Percentiles rank a stretch among this genome's conserved stretches.
Evolutionary conservation across 2,888 invertebrate genomes (phyloP).

Genomic region (Lottia scabra): DNA sequence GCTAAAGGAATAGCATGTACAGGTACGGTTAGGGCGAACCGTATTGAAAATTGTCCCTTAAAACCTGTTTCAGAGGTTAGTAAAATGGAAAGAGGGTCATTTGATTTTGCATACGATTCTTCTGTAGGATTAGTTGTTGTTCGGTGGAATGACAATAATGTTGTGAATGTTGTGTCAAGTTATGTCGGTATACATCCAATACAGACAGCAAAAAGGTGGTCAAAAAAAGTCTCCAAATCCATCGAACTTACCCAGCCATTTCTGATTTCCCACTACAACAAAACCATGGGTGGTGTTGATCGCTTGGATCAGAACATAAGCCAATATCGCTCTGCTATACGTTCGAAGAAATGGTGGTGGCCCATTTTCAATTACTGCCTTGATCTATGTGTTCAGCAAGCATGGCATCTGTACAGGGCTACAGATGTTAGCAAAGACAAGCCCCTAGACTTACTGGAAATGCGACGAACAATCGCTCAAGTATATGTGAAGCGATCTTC

Average conservation of each 20-base stretch:
- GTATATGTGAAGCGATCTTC: not conserved
- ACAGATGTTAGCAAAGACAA: slow-evolving; percentile 1
- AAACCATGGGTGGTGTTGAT: slow-evolving; percentile 25
- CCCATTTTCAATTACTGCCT: slow-evolving; percentile 12
- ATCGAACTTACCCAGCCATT: slow-evolving; percentile 12
- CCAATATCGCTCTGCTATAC: slow-evolving; percentile 7
- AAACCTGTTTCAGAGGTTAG: too few relatives aligned
- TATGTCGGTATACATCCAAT: not conserved
- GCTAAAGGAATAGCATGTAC: too few relatives aligned
- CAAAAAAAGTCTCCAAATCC: slow-evolving; percentile 4
- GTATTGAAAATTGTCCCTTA: too few relatives aligned
- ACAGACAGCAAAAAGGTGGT: too few relatives aligned
- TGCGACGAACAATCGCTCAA: slow-evolving; percentile 1
- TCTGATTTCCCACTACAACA: slow-evolving; percentile 18
- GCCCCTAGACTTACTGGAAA: slow-evolving; percentile 9
- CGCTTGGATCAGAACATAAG: slow-evolving; percentile 22
- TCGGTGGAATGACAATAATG: slow-evolving; percentile 23
- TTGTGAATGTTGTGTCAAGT: slow-evolving; percentile 18
- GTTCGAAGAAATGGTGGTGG: slow-evolving; percentile 9
- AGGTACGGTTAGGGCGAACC: too few relatives aligned
- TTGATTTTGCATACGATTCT: not conserved
- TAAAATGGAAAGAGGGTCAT: too few relatives aligned
- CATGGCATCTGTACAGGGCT: not conserved
- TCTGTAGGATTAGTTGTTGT: slow-evolving; percentile 10
- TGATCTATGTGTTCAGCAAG: not conserved